These are phyloP conservation scores for Labeo rohita DNA, from an alignment of 2,113 vertebrate genomes.

Conservation along the genomic window DNA sequence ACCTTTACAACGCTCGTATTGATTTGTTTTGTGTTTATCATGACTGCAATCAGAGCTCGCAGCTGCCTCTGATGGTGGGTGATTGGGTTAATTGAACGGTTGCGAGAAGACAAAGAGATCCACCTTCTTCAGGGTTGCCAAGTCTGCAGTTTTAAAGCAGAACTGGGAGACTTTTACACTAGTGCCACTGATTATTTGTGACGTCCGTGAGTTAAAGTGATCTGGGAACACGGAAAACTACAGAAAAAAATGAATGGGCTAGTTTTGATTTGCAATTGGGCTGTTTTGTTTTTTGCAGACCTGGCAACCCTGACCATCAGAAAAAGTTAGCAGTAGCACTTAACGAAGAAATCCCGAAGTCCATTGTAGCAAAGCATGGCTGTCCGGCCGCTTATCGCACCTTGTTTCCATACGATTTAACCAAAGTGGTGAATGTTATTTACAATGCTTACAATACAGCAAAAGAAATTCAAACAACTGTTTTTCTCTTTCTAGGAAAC, in stretches of 20 bases:
- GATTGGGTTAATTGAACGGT: conserved; percentile 52
- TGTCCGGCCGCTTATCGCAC: conserved; percentile 10
- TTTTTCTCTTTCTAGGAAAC: conserved; percentile 61
- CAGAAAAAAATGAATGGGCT: background rate
- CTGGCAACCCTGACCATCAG: too few species aligned
- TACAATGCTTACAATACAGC: background rate
- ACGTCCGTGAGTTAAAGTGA: background rate
- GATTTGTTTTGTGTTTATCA: conserved; percentile 59
- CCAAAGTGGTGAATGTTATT: background rate
- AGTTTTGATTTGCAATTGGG: background rate
- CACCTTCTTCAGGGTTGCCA: background rate
- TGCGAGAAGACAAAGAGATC: conserved; percentile 48
- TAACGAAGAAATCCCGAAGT: too few species aligned
- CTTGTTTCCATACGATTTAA: background rate
- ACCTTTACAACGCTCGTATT: conserved; percentile 61
- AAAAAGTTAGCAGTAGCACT: background rate
- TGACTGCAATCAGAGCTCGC: conserved; percentile 50
- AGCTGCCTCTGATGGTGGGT: conserved; percentile 35
- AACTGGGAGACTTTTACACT: background rate
- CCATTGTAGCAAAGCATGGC: background rate
- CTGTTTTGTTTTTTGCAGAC: too few species aligned
- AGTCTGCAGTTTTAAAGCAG: background rate
- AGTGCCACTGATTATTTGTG: background rate
- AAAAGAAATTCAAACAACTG: conserved; percentile 70
- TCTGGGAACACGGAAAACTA: background rate